phyloP scores from a whole-genome alignment of 2,797 vertebrate species.

The Poecilia wingei region DNA sequence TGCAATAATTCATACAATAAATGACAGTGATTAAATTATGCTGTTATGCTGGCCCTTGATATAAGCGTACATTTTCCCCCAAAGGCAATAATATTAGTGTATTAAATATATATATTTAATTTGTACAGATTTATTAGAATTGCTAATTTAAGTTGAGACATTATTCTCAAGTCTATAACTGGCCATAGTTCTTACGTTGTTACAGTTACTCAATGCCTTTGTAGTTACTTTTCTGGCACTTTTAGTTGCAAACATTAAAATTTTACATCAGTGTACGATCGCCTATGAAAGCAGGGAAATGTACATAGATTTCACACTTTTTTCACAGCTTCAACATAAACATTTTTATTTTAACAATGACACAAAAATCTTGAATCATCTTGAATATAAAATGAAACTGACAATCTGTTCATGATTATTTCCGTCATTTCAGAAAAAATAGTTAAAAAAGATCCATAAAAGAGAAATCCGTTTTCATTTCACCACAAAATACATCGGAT shows the following conservation, averaged over 20 bases:
- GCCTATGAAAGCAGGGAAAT: neutral
- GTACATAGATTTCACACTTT: constrained; percentile 24
- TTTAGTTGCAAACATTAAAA: neutral
- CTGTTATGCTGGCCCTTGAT: neutral
- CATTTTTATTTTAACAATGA: constrained; percentile 69
- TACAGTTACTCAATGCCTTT: neutral
- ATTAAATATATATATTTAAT: neutral
- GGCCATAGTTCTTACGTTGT: neutral
- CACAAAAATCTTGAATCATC: constrained; percentile 61
- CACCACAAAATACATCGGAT: constrained; percentile 49
- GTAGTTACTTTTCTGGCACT: neutral
- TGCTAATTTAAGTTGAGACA: neutral
- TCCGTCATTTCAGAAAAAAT: constrained; percentile 41
- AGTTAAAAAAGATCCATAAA: constrained; percentile 44
- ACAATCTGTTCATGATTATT: constrained; percentile 40
- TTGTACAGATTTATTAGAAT: neutral
- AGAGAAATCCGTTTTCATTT: constrained; percentile 46
- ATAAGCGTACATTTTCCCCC: neutral
- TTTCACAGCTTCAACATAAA: constrained; percentile 69
- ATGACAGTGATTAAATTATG: neutral
- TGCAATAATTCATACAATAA: no score
- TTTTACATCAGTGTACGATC: neutral
- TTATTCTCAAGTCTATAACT: neutral
- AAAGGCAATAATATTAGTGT: neutral
- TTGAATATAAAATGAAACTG: constrained; percentile 68